Evolutionary conservation across 2,888 invertebrate genomes (phyloP), one percentile per base, ranked within the genome.

Genomic region (Chymomyza caudatula): DNA sequence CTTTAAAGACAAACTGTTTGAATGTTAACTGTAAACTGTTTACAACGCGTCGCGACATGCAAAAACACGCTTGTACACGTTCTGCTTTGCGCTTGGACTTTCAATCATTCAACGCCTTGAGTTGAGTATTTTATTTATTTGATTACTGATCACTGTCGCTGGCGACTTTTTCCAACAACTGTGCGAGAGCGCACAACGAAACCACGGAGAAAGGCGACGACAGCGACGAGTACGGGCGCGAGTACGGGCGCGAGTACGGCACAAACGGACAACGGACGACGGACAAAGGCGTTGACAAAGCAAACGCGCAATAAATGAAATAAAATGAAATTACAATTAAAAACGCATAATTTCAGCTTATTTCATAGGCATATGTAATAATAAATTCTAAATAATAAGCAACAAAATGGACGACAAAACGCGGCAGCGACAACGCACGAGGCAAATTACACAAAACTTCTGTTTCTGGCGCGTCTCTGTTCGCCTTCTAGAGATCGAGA

Each of bases 361-460:
- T 75, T 83, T 85, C 84, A 70, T 37, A 77, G 73, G 59, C 43
- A 61, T 51, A 68, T 64, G 65, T 37, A 6, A 20, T 19, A 19
- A 19, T 13, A 22, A n/a, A n/a, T n/a, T 22, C 13, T n/a, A 25
- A 54, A 37, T 17, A n/a, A 57, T 53, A 25, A 17, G 15, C 13
- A 22, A 53, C 42, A 57, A 57, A 44, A 57, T 20, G 20, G 19
- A 43, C 17, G 25, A 37, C 42, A 62, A 54, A 59, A 47, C 22
- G n/a, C 22, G 25, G 49, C 73, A 71, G 67, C 74, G 65, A 54
- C 68, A 78, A 85, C 80, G 86, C 80, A 80, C 86, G 80, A 85
- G 86, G 75, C 80, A 85, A 85, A 80, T 80, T 80, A 80, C 80
- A 80, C 80, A 86, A 47, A 47, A 25, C 85, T 85, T 84, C 77